These are phyloP conservation scores for Erynnis tages DNA, from an alignment of 2,888 invertebrate species.

Conservation along the genomic window DNA sequence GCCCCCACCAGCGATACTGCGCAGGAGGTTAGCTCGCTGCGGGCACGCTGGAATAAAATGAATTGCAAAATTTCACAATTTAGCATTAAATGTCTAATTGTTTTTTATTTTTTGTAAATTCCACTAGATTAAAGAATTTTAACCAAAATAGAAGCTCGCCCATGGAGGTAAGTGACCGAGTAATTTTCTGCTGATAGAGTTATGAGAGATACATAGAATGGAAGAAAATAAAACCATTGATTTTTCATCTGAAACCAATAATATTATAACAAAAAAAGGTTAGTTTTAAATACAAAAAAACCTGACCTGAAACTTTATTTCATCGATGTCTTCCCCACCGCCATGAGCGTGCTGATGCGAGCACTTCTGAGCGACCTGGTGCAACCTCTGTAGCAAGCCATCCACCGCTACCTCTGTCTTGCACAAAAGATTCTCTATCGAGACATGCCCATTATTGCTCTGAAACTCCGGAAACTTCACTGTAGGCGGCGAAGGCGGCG, in stretches of 20 bases:
- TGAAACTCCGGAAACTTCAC: slow-evolving; percentile 63
- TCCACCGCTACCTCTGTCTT: slow-evolving; percentile 87
- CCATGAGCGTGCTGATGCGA: slow-evolving; percentile 88
- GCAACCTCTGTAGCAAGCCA: slow-evolving; percentile 84
- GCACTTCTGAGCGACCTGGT: slow-evolving; percentile 87
- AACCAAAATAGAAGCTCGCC: too few relatives aligned
- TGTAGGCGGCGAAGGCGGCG: slow-evolving; percentile 72
- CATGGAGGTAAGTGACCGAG: too few relatives aligned
- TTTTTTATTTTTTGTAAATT: too few relatives aligned
- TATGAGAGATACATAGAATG: too few relatives aligned
- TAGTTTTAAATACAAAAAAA: too few relatives aligned
- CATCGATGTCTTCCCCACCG: slow-evolving; percentile 87
- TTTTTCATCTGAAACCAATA: too few relatives aligned
- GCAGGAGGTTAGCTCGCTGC: slow-evolving; percentile 89
- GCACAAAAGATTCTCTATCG: slow-evolving; percentile 82
- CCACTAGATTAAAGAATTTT: too few relatives aligned
- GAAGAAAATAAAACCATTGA: too few relatives aligned
- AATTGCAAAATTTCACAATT: too few relatives aligned
- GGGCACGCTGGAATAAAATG: slow-evolving; percentile 77
- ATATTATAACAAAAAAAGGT: too few relatives aligned
- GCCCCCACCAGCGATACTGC: slow-evolving; percentile 91
- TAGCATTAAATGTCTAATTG: too few relatives aligned
- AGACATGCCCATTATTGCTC: slow-evolving; percentile 81
- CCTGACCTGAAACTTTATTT: slow-evolving; percentile 86
- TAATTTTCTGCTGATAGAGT: too few relatives aligned